phyloP scores from a whole-genome alignment of 2,888 invertebrate genomes.

The Drosophila niveifrons region DNA sequence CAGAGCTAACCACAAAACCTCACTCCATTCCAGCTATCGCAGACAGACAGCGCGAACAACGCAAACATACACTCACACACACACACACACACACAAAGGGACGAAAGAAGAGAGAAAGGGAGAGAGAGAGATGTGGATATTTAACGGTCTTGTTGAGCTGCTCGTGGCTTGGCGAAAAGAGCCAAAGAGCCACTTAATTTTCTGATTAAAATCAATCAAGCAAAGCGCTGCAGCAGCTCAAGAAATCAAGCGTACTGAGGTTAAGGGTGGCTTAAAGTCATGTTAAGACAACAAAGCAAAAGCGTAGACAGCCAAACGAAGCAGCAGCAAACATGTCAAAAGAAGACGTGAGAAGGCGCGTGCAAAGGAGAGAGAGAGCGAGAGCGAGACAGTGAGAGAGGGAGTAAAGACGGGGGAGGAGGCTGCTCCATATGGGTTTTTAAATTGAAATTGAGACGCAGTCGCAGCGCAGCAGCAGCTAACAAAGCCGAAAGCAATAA shows the following conservation, averaged over 20 bases:
- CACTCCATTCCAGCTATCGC: not conserved
- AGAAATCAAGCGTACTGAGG: constrained; percentile 47
- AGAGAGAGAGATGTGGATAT: constrained; percentile 1
- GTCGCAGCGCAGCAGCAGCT: constrained; percentile 30
- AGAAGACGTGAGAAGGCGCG: constrained; percentile 9
- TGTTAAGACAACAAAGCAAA: constrained; percentile 39
- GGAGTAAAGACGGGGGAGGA: too few relatives aligned
- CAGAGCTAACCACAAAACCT: not conserved
- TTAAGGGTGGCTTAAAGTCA: constrained; percentile 21
- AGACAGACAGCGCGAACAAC: not conserved
- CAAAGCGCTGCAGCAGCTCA: constrained; percentile 54
- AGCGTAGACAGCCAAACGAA: not conserved
- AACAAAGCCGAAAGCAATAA: constrained; percentile 51
- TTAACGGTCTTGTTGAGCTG: constrained; percentile 21
- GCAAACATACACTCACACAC: too few relatives aligned
- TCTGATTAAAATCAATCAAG: constrained; percentile 82
- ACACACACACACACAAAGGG: not conserved
- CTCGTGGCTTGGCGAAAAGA: constrained; percentile 25
- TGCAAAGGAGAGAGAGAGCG: too few relatives aligned
- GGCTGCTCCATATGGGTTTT: constrained; percentile 46
- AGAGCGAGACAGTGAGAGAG: not conserved
- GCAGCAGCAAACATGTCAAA: constrained; percentile 1
- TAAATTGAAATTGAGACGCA: constrained; percentile 70
- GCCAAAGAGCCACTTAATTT: constrained; percentile 71
- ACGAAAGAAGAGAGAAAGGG: not conserved